These are phyloP conservation scores for Trilocha varians DNA, from an alignment of 2,888 invertebrate genomes.

Conservation along the genomic window DNA sequence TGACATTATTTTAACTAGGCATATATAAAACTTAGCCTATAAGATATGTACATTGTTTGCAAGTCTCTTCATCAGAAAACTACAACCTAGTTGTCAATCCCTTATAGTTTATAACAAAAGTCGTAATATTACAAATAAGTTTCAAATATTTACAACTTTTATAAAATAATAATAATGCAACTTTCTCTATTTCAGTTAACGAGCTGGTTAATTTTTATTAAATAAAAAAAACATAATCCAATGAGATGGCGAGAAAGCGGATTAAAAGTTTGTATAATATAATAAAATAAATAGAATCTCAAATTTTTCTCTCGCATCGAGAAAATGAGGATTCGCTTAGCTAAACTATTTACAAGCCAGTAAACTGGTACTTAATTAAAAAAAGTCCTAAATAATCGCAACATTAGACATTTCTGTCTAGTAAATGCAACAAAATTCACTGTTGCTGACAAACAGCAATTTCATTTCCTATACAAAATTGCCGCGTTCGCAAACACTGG, in stretches of 20 bases:
- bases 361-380: constrained; percentile 7
- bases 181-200: background rate
- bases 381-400: constrained; percentile 1
- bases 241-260: background rate
- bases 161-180: constrained; percentile 11
- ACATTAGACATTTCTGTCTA: constrained; percentile 7
- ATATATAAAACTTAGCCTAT: constrained; percentile 51
- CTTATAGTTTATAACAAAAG: constrained; percentile 59
- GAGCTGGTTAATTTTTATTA: too few species aligned
- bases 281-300: constrained; percentile 13
- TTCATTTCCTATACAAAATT: constrained; percentile 20
- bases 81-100: constrained; percentile 57
- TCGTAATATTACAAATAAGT: constrained; percentile 61
- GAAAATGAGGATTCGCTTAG: constrained; percentile 8
- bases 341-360: constrained; percentile 31
- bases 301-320: constrained; percentile 14
- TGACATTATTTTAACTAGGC: constrained; percentile 1
- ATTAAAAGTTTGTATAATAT: constrained; percentile 14
- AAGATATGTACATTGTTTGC: constrained; percentile 69
- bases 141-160: constrained; percentile 71
- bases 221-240: too few species aligned
- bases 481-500: constrained; percentile 22
- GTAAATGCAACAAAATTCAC: constrained; percentile 22
- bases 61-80: constrained; percentile 64
- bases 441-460: constrained; percentile 20